Conservation (phyloP, 2,888 invertebrate genomes). For the Rotaria sp. region DNA sequence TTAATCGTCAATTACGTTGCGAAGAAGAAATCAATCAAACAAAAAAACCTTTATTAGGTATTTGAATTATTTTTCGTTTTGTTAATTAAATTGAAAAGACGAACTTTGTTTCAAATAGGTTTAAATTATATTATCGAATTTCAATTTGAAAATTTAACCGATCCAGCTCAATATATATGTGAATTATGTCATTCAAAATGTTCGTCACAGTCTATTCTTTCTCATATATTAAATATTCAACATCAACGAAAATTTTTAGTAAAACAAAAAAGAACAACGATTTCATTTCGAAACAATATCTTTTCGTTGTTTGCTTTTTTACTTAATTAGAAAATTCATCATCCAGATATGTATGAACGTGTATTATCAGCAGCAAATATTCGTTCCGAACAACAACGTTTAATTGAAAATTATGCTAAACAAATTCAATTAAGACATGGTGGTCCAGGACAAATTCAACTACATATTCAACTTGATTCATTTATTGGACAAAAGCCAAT, state of each 20-base stretch:
- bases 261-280: background rate
- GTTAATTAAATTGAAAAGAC: background rate
- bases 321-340: background rate
- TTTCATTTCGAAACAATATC: no score
- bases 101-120: background rate
- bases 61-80: background rate
- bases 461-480: background rate
- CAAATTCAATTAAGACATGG: conserved; percentile 9
- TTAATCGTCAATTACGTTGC: conserved; percentile 5
- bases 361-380: background rate
- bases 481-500: conserved; percentile 22
- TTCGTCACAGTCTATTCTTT: background rate
- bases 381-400: conserved; percentile 21
- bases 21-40: background rate
- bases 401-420: conserved; percentile 1
- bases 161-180: background rate
- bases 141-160: background rate
- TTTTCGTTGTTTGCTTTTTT: background rate
- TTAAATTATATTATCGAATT: conserved; percentile 20
- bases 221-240: background rate
- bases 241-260: conserved; percentile 23
- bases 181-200: conserved; percentile 18
- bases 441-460: background rate
- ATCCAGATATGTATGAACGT: conserved; percentile 17
- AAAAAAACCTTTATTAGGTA: conserved; percentile 12